Evolutionary conservation across 2,888 invertebrate genomes (phyloP), one percentile per base, ranked within the genome.

Genomic region (Catocala sponsa): DNA sequence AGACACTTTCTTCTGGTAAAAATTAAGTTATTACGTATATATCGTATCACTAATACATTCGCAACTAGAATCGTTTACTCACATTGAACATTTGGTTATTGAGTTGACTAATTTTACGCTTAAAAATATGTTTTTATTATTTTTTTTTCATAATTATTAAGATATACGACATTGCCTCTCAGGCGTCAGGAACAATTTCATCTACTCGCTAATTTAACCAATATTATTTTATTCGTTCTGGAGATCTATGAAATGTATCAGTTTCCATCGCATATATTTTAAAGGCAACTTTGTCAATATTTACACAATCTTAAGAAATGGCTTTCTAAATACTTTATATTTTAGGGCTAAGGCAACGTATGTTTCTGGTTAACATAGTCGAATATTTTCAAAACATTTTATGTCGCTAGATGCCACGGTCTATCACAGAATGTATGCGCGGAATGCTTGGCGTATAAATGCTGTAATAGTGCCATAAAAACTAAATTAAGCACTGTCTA

Each of bases 1-100:
- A 91, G 92, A 94, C 93, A 94, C 83, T 91, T 91, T 85, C 77
- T 90, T 92, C 85, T 91, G 91, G 91, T 94, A 93, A 92, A 94
- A 94, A 94, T 92, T 92, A 92, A 91, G 89, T 92, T 87, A 93
- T 93, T 94, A 94, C 94, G 94, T 94, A 94, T 94, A 93, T 94
- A 90, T 84, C 81, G 90, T 94, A 93, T 94, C 94, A 94, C 94
- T 94, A 94, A 91, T 92, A 93, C 92, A 92, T 78, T 92, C 87
- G 92, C 92, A 92, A 92, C 94, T 94, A 94, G 94, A 90, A 89
- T 91, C 90, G 91, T 91, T 92, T 92, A 93, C 92, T 93, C 91
- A 92, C 91, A 92, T 91, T 90, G 90, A 94, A 92, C 92, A 91
- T 94, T 94, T 94, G 94, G 94, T 92, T 94, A 94, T 89, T 91